A percentile compares a stretch with the other conserved stretches of the same genome.
Conservation (phyloP, 2,888 invertebrate species). For the Eupsilia transversa region DNA sequence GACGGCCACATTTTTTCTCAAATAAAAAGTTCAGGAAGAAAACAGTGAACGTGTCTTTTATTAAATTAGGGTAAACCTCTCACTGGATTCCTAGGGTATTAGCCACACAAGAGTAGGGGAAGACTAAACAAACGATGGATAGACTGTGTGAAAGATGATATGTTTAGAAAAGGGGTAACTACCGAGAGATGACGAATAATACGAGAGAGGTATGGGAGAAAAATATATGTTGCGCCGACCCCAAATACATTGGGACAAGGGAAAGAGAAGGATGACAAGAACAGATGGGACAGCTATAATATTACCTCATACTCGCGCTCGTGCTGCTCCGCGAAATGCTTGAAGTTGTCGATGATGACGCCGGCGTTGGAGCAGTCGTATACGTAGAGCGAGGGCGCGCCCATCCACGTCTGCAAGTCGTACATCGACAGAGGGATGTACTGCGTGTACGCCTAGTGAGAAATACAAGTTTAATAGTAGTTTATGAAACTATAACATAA, state of each 20-base stretch:
- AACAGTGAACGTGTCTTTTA: not conserved
- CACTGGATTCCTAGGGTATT: not conserved
- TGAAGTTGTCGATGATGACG: conserved; percentile 97
- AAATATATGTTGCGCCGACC: not conserved
- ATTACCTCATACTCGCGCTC: conserved; percentile 92
- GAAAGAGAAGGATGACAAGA: not conserved
- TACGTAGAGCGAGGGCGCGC: conserved; percentile 99
- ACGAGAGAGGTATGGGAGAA: not conserved
- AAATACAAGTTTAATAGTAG: not conserved
- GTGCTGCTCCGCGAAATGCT: conserved; percentile 97
- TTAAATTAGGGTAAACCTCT: not conserved
- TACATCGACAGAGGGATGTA: conserved; percentile 99
- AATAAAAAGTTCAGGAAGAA: too few relatives aligned
- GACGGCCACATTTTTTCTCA: too few relatives aligned
- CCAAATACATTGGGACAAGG: not conserved
- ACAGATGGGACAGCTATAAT: not conserved
- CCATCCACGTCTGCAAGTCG: conserved; percentile 99
- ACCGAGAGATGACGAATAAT: not conserved
- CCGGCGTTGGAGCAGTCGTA: conserved; percentile 99
- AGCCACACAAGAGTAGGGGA: not conserved
- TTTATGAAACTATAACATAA: too few relatives aligned
- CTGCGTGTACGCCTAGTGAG: conserved; percentile 96
- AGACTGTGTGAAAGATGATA: not conserved
- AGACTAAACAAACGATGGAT: not conserved
- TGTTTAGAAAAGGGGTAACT: not conserved